These are phyloP conservation scores for Montipora efflorescens DNA, from an alignment of 64 coral and sea anemone species.

Conservation along the genomic window DNA sequence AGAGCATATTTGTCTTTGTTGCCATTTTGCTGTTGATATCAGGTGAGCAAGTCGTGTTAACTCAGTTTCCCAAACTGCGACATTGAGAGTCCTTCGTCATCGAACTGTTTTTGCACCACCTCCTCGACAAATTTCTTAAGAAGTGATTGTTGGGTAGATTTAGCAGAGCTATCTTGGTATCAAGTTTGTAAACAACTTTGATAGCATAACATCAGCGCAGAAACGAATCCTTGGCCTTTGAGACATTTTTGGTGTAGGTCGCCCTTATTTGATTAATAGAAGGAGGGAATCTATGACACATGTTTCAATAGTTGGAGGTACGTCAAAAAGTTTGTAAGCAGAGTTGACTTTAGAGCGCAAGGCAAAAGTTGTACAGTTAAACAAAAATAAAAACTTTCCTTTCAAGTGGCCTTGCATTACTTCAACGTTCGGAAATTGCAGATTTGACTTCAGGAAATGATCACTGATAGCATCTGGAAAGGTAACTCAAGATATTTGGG, in stretches of 20 bases:
- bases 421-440: slow-evolving; percentile 26
- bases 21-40: slow-evolving; percentile 5
- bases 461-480: not conserved
- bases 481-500: not conserved
- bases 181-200: too few relatives aligned
- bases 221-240: too few relatives aligned
- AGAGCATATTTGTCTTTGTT: not conserved
- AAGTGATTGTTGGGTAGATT: too few relatives aligned
- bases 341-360: not conserved
- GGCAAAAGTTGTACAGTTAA: not conserved
- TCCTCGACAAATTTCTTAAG: too few relatives aligned
- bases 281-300: not conserved
- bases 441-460: not conserved
- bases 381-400: not conserved
- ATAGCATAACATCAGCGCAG: too few relatives aligned
- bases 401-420: not conserved
- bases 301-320: not conserved
- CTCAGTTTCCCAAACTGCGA: not conserved
- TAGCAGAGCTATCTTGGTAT: too few relatives aligned
- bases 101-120: not conserved
- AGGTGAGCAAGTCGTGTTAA: not conserved
- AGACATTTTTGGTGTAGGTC: too few relatives aligned
- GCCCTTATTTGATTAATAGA: not conserved
- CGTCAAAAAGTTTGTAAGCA: not conserved
- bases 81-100: not conserved